A percentile compares a stretch with the other conserved stretches of the same genome.
phyloP scores from a whole-genome alignment of 2,797 vertebrate species.

The Chloroceryle amazona region DNA sequence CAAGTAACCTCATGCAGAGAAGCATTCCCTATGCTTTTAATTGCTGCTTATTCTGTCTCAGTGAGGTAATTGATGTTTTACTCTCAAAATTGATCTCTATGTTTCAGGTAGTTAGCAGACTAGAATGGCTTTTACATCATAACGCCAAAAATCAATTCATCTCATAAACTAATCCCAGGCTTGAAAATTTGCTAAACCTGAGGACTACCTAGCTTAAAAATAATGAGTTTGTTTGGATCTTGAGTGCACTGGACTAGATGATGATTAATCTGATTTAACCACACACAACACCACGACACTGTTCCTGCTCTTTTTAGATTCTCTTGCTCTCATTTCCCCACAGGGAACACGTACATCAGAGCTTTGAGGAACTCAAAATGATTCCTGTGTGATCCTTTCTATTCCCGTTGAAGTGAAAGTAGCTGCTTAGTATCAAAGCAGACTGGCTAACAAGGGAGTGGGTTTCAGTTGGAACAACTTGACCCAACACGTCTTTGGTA shows the following conservation, averaged over 20 bases:
- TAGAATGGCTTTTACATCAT: slow-evolving; percentile 20
- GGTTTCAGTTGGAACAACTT: not conserved
- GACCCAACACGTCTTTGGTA: not conserved
- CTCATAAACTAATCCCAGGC: slow-evolving; percentile 33
- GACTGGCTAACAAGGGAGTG: not conserved
- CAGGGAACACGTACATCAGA: fast-evolving
- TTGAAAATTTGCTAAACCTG: not conserved
- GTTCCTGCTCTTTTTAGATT: not conserved
- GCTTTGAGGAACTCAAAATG: not conserved
- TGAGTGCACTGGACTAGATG: not conserved
- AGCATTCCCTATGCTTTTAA: slow-evolving; percentile 37
- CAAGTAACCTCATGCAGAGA: not conserved
- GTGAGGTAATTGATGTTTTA: slow-evolving; percentile 62
- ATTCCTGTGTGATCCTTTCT: not conserved
- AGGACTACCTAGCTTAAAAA: not conserved
- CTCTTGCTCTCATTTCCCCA: not conserved
- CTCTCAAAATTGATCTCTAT: slow-evolving; percentile 26
- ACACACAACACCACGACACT: fast-evolving
- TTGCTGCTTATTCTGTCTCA: slow-evolving; percentile 53
- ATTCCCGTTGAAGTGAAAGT: not conserved
- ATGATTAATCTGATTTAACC: not conserved
- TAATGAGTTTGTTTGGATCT: not conserved
- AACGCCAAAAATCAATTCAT: slow-evolving; percentile 12
- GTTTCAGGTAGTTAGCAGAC: slow-evolving; percentile 52
- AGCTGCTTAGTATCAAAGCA: not conserved